Evolutionary conservation across 35 echinoderm and acorn worm species (phyloP), one percentile per base, ranked within the genome.

Genomic region (Stichopus chloronotus): DNA sequence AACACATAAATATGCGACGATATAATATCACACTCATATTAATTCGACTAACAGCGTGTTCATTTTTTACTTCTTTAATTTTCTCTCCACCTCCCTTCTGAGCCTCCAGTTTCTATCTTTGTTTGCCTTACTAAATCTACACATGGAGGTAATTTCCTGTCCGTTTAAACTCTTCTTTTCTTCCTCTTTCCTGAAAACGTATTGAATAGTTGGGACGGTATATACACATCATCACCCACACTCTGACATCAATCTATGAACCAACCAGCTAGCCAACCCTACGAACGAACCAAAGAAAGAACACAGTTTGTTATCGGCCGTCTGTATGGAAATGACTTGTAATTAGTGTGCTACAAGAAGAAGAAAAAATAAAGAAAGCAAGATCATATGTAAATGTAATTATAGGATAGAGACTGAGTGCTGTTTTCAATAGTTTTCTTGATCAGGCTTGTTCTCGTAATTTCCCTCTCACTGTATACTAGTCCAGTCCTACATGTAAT

Each of bases 381-480:
- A 55, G 30, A 83, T 19, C 17, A 83, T 17, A 83, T 83, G 80
- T 83, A 83, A 83, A 83, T 83, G 80, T 83, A 83, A 83, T 83
- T 83, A 83, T 17, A 10, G 6, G 13, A 14, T 83, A 24, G 80
- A 55, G 80, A 55, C 80, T 83, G 53, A 83, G 25, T 19, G 55
- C 80, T 43, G 17, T 13, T 52, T 17, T 56, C 52, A 52, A 83
- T 43, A n/a, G 76, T 83, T 83, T 83, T 83, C 0, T 56, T 57
- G 80, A 55, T 83, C 80, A n/a, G 43, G 52, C 25, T 83, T 83
- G 80, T 83, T 83, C 80, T 24, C 55, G 80, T 14, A 56, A 83
- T 83, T 83, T 83, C 80, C 80, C 80, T 55, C 61, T 65, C 11
- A 65, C 61, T 65, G 19, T 65, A 65, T 19, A 65, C 11, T 14